These are phyloP conservation scores for Aegithalos caudatus DNA, from an alignment of 2,113 vertebrate genomes.

Conservation along the genomic window DNA sequence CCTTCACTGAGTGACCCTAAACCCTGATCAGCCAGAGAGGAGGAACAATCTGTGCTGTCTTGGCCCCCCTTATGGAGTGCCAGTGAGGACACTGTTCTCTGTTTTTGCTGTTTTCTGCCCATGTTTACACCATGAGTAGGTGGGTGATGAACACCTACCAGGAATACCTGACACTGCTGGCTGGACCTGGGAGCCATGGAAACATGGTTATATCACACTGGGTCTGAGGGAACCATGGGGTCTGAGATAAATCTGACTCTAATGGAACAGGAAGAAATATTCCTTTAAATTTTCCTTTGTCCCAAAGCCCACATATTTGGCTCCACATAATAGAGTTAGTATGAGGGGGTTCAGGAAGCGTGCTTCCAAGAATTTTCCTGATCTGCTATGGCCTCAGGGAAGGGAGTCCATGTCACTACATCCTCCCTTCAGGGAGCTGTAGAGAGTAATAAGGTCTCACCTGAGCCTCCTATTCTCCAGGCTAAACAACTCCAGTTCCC, in stretches of 20 bases:
- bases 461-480: neutral
- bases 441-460: neutral
- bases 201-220: neutral
- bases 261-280: neutral
- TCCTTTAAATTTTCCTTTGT: neutral
- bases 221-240: neutral
- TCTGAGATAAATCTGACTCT: neutral
- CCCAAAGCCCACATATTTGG: neutral
- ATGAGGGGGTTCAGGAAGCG: neutral
- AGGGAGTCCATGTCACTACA: neutral
- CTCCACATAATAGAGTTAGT: neutral
- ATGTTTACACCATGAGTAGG: too few relatives aligned
- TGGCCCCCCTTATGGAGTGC: neutral
- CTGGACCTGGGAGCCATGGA: neutral
- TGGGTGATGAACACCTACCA: neutral
- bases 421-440: neutral
- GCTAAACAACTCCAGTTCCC: neutral
- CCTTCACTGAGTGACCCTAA: neutral
- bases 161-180: fast-evolving
- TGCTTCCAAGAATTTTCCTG: neutral
- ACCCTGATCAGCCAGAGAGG: neutral
- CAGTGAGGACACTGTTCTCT: neutral
- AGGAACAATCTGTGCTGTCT: neutral
- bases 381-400: neutral
- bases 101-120: neutral